Evolutionary conservation across 2,797 vertebrate genomes (phyloP), one percentile per base, ranked within the genome.

Genomic region (Anolis apletophallus): DNA sequence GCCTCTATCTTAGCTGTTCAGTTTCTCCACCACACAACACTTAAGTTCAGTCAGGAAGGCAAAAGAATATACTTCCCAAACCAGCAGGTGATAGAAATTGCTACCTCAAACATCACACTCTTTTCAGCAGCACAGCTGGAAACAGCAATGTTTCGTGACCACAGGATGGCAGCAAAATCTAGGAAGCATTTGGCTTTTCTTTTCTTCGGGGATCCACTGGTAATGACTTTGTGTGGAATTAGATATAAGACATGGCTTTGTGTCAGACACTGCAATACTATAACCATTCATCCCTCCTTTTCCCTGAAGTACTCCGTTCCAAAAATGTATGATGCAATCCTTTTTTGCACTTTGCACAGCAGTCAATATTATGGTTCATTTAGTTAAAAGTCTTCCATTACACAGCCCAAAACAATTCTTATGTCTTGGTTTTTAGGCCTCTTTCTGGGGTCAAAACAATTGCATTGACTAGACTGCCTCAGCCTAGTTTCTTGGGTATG

Each of bases 101-200:
- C 32, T 36, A 14, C 11, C 4, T 26, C 4, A 9, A 40, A 19
- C 26, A 11, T 57, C 14, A 19, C 19, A 71, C 40, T 14, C 9
- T 76, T 72, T 55, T 72, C 23, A 19, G 1, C 1, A n/a, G 36
- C n/a, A 12, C 12, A 71, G 32, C 68, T 54, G 57, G 71, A n/a
- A 46, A 55, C 8, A 79, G 5, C 26, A 21, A 46, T n/a, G 21
- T 17, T 6, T 64, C 1, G 52, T 50, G 68, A 19, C 80, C 88
- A 86, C 50, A 59, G 19, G 88, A 67, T 79, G 84, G 84, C 80
- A 89, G 88, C 34, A 89, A 50, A 79, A 46, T 46, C 52, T 52
- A 79, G n/a, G 55, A 13, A 83, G 72, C 13, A 78, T 23, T 21
- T 83, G 9, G 59, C 61, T 69, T 34, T 36, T 77, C 19, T 50